Percentiles rank a stretch among this genome's conserved stretches.
These are phyloP conservation scores for Drymodes brunneopygia DNA, from an alignment of 2,113 vertebrate genomes.

Conservation along the genomic window DNA sequence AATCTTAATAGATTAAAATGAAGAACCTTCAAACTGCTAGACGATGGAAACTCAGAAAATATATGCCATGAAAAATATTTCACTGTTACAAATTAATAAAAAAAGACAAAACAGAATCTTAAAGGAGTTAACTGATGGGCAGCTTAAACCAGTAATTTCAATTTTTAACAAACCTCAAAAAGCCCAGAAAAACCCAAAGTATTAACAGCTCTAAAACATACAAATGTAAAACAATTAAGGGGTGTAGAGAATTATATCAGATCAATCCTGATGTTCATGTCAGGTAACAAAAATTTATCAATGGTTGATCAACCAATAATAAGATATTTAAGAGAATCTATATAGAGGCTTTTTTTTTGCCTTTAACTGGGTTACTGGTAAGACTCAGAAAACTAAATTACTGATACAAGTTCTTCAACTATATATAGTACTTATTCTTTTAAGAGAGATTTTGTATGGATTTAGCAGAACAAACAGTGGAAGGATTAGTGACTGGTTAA, in stretches of 20 bases:
- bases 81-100: background rate
- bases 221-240: background rate
- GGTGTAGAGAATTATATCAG: background rate
- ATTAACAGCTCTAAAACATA: background rate
- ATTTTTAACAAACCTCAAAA: background rate
- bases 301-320: background rate
- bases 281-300: background rate
- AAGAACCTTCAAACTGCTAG: background rate
- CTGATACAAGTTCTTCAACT: background rate
- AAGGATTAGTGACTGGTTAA: background rate
- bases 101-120: background rate
- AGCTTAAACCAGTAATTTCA: background rate
- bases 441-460: background rate
- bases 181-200: background rate
- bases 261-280: background rate
- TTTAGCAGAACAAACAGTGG: background rate
- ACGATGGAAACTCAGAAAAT: background rate
- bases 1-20: background rate
- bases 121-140: background rate
- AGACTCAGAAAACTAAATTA: background rate
- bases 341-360: rapidly evolving
- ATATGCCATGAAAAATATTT: background rate
- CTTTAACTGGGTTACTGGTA: background rate
- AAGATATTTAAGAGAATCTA: background rate
- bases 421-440: background rate